phyloP scores from a whole-genome alignment of 2,797 vertebrate genomes.

The Ataeniobius toweri region DNA sequence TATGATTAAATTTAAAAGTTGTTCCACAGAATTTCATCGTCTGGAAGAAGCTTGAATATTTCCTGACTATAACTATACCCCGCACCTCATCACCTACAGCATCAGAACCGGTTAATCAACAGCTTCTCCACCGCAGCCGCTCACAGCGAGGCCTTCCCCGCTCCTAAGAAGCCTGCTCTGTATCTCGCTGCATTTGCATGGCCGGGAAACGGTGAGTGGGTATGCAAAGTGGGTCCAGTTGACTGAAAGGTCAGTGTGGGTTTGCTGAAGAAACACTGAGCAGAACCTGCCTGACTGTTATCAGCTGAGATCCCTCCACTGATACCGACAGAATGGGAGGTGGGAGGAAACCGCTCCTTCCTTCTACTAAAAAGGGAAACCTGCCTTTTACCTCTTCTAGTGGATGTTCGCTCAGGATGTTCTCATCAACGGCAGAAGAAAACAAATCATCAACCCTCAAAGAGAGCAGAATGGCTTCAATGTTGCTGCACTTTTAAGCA shows the following conservation, averaged over 20 bases:
- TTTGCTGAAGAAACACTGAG: conserved; percentile 20
- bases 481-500: too few relatives aligned
- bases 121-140: not conserved
- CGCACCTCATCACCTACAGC: not conserved
- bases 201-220: conserved; percentile 59
- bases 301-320: conserved; percentile 43
- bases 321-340: conserved; percentile 10
- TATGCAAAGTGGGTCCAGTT: conserved; percentile 77
- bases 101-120: conserved; percentile 12
- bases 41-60: not conserved
- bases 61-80: not conserved
- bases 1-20: not conserved
- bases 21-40: not conserved
- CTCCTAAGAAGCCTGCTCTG: conserved; percentile 51
- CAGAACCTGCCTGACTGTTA: conserved; percentile 36
- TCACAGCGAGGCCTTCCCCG: conserved; percentile 22
- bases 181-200: conserved; percentile 72
- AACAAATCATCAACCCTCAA: too few relatives aligned
- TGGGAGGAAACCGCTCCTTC: conserved; percentile 26
- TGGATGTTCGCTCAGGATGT: not conserved
- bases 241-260: conserved; percentile 77
- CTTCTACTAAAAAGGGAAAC: conserved; percentile 44
- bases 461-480: too few relatives aligned
- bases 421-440: too few relatives aligned
- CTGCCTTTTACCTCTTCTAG: conserved; percentile 9